These are phyloP conservation scores for Dysidea cf. avara DNA, from an alignment of 37 sponge, comb jelly and placozoan genomes.

Conservation along the genomic window DNA sequence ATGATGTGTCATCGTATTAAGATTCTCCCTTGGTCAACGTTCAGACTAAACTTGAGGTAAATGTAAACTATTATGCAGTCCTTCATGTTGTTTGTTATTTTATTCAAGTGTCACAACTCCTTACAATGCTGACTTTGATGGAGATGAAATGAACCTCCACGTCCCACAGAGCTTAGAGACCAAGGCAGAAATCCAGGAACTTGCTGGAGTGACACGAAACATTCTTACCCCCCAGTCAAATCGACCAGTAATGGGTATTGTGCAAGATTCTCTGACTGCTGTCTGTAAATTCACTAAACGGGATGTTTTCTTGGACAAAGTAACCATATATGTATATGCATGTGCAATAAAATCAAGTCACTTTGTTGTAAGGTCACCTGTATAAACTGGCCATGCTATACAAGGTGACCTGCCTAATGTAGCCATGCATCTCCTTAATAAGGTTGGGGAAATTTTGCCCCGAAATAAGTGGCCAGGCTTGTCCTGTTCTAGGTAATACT, in stretches of 20 bases:
- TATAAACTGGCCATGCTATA: too few relatives aligned
- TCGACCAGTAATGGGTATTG: constrained; percentile 99
- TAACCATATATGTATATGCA: constrained; percentile 19
- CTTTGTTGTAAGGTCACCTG: too few relatives aligned
- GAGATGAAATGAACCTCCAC: constrained; percentile 99
- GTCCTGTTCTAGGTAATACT: too few relatives aligned
- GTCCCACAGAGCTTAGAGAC: constrained; percentile 98
- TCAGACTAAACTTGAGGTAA: constrained; percentile 93
- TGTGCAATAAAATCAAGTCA: too few relatives aligned
- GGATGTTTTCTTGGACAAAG: constrained; percentile 96
- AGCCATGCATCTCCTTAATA: too few relatives aligned
- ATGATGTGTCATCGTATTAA: constrained; percentile 99
- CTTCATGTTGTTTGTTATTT: background rate
- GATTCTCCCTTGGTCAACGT: constrained; percentile 99
- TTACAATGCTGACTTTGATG: constrained; percentile 99
- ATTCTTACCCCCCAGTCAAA: constrained; percentile 99
- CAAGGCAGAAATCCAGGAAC: constrained; percentile 89
- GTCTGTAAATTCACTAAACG: constrained; percentile 91
- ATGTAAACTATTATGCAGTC: background rate
- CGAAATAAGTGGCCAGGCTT: too few relatives aligned
- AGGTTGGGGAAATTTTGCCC: too few relatives aligned
- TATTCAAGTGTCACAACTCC: constrained; percentile 94
- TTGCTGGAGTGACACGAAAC: constrained; percentile 84
- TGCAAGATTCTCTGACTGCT: constrained; percentile 96
- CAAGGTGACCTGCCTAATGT: too few relatives aligned